Conservation (phyloP, 2,888 invertebrate genomes). For the Acrobasis repandana region DNA sequence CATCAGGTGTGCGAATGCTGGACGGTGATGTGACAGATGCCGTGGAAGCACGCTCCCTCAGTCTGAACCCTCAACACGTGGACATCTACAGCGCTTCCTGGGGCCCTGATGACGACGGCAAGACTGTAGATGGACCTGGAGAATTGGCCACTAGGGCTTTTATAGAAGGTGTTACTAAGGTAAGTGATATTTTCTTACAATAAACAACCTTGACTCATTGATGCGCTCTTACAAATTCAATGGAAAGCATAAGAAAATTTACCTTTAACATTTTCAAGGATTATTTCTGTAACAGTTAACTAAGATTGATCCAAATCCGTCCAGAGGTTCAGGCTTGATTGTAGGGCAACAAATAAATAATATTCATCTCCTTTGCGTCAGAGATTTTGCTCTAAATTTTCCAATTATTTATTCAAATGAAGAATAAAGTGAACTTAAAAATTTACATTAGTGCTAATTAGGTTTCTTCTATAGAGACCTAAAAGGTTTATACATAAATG, state of each 20-base stretch:
- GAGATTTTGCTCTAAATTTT: background rate
- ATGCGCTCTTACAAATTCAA: no score
- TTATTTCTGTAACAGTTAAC: no score
- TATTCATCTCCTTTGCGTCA: no score
- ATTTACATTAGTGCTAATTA: background rate
- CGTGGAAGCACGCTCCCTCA: slow-evolving; percentile 97
- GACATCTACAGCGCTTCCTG: slow-evolving; percentile 99
- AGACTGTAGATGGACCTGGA: slow-evolving; percentile 98
- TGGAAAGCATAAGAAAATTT: no score
- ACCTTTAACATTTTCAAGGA: no score
- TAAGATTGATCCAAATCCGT: no score
- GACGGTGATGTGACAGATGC: slow-evolving; percentile 99
- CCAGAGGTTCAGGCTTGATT: no score
- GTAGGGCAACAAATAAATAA: no score
- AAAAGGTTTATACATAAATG: background rate
- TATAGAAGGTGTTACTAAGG: slow-evolving; percentile 96
- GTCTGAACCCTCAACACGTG: slow-evolving; percentile 97
- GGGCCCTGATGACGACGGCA: slow-evolving; percentile 99
- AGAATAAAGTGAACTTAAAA: background rate
- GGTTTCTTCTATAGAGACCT: background rate
- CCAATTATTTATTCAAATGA: background rate
- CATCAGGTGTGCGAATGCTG: slow-evolving; percentile 95
- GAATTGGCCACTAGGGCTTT: slow-evolving; percentile 97
- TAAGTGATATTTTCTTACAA: slow-evolving; percentile 48
- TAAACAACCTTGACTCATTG: no score